Evolutionary conservation across 30 jellyfish, hydroid and myxozoan genomes (phyloP).

Genomic region (Catostylus mosaicus): DNA sequence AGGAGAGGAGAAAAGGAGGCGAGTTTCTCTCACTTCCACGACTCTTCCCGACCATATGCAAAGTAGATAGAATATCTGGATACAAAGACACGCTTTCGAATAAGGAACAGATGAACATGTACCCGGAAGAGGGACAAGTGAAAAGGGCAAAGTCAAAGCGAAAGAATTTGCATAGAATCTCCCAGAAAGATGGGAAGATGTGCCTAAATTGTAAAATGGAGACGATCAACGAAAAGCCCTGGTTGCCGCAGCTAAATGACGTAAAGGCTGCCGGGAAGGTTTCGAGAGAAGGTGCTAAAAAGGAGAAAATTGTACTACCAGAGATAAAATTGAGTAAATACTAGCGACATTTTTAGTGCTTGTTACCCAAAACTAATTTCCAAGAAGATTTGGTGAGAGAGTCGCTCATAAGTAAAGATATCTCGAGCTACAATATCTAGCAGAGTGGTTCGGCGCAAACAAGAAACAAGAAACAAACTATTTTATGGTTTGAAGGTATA

Average conservation of each 20-base stretch:
- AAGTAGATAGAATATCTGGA: slow-evolving; percentile 6
- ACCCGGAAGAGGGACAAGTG: not conserved
- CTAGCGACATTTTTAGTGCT: too few relatives aligned
- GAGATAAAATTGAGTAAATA: slow-evolving; percentile 3
- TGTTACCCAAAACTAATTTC: too few relatives aligned
- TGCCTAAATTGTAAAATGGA: slow-evolving; percentile 35
- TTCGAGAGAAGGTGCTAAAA: not conserved
- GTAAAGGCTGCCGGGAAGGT: not conserved
- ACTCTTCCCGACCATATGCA: slow-evolving; percentile 1
- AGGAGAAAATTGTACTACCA: slow-evolving; percentile 17
- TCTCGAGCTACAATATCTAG: too few relatives aligned
- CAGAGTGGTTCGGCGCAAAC: too few relatives aligned
- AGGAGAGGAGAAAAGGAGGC: slow-evolving; percentile 1
- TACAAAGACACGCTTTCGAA: not conserved
- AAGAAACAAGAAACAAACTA: too few relatives aligned
- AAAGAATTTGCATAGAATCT: not conserved
- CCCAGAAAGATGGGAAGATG: not conserved
- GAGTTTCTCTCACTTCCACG: slow-evolving; percentile 32
- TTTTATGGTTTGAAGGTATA: too few relatives aligned
- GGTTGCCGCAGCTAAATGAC: slow-evolving; percentile 34
- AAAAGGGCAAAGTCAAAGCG: not conserved
- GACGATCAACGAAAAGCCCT: slow-evolving; percentile 1
- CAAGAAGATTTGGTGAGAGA: too few relatives aligned
- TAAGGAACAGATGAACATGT: not conserved
- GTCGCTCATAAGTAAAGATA: too few relatives aligned